Conservation (phyloP, 2,113 vertebrate species). For the Pao palembangensis region DNA sequence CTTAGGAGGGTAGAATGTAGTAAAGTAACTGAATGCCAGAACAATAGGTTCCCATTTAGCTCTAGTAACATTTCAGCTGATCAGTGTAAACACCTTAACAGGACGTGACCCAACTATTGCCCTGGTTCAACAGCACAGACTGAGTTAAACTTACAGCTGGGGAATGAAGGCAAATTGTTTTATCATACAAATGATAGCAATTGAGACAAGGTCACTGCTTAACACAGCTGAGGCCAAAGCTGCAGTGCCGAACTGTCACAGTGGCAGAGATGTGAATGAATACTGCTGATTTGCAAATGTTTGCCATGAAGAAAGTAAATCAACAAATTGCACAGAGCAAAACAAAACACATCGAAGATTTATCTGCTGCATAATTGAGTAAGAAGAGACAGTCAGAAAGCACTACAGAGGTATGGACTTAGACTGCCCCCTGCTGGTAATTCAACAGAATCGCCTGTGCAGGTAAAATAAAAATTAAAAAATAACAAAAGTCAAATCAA, state of each 20-base stretch:
- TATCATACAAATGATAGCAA: constrained; percentile 32
- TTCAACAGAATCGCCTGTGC: background rate
- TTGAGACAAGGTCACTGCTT: constrained; percentile 21
- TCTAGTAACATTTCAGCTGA: too few relatives aligned
- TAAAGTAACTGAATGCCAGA: too few relatives aligned
- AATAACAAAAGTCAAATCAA: background rate
- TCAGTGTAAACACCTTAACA: too few relatives aligned
- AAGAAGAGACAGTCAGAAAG: background rate
- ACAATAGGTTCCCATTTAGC: too few relatives aligned
- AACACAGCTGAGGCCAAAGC: constrained; percentile 45
- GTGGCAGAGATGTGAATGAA: constrained; percentile 25
- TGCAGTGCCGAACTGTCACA: constrained; percentile 28
- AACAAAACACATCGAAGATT: background rate
- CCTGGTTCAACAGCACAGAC: background rate
- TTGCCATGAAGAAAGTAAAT: background rate
- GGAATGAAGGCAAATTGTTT: constrained; percentile 10
- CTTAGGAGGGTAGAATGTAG: too few relatives aligned
- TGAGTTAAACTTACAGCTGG: constrained; percentile 21
- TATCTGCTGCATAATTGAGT: background rate
- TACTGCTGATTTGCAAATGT: background rate
- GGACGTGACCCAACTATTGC: too few relatives aligned
- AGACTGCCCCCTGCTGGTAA: constrained; percentile 47
- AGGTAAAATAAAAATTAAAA: background rate
- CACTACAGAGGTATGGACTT: background rate
- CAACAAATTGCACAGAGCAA: background rate